Base-by-base conservation (phyloP, 2,888 invertebrate species). In the Atherix ibis region DNA sequence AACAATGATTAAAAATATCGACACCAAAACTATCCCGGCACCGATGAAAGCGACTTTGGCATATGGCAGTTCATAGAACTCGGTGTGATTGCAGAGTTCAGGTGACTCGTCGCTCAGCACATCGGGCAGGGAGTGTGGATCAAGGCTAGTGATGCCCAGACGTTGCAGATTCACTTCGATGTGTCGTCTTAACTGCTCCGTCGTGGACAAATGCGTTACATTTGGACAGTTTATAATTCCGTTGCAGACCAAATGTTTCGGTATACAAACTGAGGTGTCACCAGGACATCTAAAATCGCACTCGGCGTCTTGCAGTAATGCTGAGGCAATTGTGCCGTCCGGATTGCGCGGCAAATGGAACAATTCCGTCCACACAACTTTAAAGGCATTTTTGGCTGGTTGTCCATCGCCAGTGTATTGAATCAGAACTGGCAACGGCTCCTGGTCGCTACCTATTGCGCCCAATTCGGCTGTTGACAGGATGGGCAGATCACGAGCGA, bases 231-330 rank as follows among this genome's bases (percentile, higher is more conserved):
- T 89, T 12, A 82, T 70, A 3, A 87, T 72, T 4, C 88, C 88
- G 52, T 89, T 88, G 57, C 89, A 89, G 2, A 89, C 73, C 16
- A 88, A 64, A 48, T 81, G 70, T 14, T 76, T 73, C 4, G 87
- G 85, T 51, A 89, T 84, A 53, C 89, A 89, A 14, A 82, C 66
- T 5, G 79, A 77, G 38, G 77, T 72, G 44, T 82, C 77, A 3
- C 85, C 87, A 0, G 88, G 88, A 58, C 89, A 91, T 37, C 80
- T 72, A 49, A 89, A 91, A 46, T 81, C 87, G 54, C 89, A 89
- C 16, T 72, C 75, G 35, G 69, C 70, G 48, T 77, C 78, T 19
- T 73, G 76, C 32, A 85, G 60, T 41, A 77, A 71, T 19, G 83
- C 81, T 1, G 81, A 80, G 67, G 81, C 80, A 24, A 79, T 56